Conservation (phyloP, 2,113 vertebrate species). For the Trichomycterus rosablanca region DNA sequence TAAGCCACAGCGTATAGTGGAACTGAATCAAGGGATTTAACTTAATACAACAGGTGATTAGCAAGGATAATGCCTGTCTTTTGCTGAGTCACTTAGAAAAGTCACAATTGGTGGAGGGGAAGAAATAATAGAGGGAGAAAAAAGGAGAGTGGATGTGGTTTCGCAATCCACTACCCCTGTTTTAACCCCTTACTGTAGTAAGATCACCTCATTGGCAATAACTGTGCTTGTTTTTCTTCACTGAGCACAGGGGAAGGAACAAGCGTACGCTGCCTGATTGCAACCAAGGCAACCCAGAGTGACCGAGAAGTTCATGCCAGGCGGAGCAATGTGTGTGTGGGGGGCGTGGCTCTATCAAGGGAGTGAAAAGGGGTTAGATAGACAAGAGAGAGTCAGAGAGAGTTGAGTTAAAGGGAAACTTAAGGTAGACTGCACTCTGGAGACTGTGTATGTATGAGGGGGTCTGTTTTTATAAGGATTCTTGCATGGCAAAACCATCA, state of each 20-base stretch:
- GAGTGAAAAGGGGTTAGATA: constrained; percentile 40
- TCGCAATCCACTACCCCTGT: constrained; percentile 55
- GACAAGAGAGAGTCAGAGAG: constrained; percentile 25
- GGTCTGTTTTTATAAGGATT: constrained; percentile 40
- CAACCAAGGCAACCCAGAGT: constrained; percentile 64
- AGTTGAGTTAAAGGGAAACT: constrained; percentile 17
- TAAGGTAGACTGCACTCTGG: constrained; percentile 22
- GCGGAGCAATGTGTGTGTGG: constrained; percentile 44
- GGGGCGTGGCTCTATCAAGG: constrained; percentile 23
- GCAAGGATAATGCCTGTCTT: constrained; percentile 2
- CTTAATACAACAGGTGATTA: background rate
- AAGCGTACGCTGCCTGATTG: constrained; percentile 50
- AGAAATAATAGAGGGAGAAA: background rate
- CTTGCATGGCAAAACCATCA: constrained; percentile 24
- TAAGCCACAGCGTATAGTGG: background rate
- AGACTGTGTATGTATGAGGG: constrained; percentile 14
- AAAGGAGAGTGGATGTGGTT: constrained; percentile 20
- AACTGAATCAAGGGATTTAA: background rate
- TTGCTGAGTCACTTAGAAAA: background rate
- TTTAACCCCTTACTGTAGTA: constrained; percentile 62
- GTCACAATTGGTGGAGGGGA: background rate
- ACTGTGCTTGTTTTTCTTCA: constrained; percentile 56
- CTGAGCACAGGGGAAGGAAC: constrained; percentile 36
- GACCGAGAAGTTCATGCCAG: constrained; percentile 64
- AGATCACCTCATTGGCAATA: constrained; percentile 66